These are phyloP conservation scores for Psephotus haematonotus DNA, from an alignment of 2,113 vertebrate species.

Conservation along the genomic window DNA sequence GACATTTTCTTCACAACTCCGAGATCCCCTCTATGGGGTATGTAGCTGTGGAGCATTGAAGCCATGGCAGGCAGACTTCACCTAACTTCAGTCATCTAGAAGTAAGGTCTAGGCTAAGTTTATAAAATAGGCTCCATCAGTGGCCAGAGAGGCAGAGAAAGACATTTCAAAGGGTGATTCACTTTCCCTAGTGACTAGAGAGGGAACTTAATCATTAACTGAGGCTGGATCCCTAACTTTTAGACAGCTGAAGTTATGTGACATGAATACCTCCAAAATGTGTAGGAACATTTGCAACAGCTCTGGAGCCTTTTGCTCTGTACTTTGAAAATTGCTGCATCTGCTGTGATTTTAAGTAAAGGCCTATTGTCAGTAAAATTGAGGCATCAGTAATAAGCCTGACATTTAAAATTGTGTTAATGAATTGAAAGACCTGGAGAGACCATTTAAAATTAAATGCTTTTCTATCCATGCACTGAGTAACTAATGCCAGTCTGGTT, in stretches of 20 bases:
- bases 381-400: constrained; percentile 6
- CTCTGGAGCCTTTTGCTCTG: neutral
- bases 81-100: neutral
- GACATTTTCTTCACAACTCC: neutral
- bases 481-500: neutral
- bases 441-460: neutral
- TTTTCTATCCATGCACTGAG: neutral
- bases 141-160: neutral
- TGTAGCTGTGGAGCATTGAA: neutral
- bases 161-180: neutral
- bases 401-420: constrained; percentile 38
- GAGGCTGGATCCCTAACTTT: neutral
- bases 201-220: neutral
- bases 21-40: neutral
- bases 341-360: constrained; percentile 19
- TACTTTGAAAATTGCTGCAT: neutral
- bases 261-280: neutral
- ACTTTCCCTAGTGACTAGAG: neutral
- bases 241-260: neutral
- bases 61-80: neutral
- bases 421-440: constrained; percentile 7
- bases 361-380: constrained; percentile 2
- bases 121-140: neutral
- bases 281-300: neutral
- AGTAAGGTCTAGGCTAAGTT: neutral